phyloP scores from a whole-genome alignment of 2,797 vertebrate species.

The Bucorvus abyssinicus region DNA sequence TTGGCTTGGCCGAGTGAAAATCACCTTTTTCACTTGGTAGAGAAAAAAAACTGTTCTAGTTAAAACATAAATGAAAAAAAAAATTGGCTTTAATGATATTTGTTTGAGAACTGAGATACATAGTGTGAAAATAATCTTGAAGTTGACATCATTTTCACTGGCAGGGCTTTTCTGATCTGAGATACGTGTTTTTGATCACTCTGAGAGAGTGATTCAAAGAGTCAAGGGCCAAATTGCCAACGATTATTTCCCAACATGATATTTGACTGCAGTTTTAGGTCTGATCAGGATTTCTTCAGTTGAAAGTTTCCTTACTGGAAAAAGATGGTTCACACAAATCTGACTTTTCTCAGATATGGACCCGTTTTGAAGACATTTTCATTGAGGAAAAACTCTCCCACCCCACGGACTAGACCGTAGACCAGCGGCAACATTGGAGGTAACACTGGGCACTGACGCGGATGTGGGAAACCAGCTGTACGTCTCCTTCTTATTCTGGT shows the following conservation, averaged over 20 bases:
- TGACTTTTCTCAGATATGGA: not conserved
- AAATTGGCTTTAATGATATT: accelerated
- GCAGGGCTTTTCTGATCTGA: not conserved
- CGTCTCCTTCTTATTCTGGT: not conserved
- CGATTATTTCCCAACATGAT: not conserved
- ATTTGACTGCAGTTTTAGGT: not conserved
- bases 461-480: not conserved
- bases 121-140: not conserved
- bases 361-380: not conserved
- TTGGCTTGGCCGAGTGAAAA: not conserved
- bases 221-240: not conserved
- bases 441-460: not conserved
- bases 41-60: not conserved
- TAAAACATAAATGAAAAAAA: not conserved
- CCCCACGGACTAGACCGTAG: not conserved
- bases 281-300: not conserved
- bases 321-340: not conserved
- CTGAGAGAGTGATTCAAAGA: not conserved
- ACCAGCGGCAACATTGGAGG: not conserved
- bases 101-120: not conserved
- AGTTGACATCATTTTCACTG: not conserved
- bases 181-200: not conserved
- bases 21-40: not conserved
- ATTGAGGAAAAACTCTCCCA: not conserved
- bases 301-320: not conserved